phyloP scores from a whole-genome alignment of 2,797 vertebrate species.

The Protosalanx chinensis region DNA sequence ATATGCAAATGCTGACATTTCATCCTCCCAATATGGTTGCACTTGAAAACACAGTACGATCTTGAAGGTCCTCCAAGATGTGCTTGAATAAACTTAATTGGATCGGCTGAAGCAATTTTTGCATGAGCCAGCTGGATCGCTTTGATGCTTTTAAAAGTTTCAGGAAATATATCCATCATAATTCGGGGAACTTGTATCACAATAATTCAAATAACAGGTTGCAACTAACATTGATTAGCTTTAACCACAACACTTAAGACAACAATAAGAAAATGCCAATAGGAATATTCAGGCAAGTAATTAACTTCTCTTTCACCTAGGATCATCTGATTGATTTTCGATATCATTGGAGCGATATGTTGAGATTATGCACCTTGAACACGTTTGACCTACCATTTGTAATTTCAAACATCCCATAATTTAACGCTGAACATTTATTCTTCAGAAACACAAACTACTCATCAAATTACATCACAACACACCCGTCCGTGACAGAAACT shows the following conservation, averaged over 20 bases:
- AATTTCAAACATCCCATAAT: neutral
- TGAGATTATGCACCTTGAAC: neutral
- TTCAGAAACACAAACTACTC: neutral
- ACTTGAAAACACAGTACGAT: constrained; percentile 16
- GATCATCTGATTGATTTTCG: neutral
- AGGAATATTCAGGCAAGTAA: neutral
- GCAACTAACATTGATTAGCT: constrained; percentile 2
- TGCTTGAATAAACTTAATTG: constrained; percentile 28
- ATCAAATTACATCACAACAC: neutral
- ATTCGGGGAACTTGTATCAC: neutral
- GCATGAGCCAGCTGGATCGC: constrained; percentile 11
- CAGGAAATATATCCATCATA: neutral
- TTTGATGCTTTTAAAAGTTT: constrained; percentile 11
- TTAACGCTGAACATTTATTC: neutral
- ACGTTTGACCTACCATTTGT: neutral
- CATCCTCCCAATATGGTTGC: constrained; percentile 11
- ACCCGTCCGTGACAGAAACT: neutral
- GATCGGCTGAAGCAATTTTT: constrained; percentile 26
- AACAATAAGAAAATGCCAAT: constrained; percentile 19
- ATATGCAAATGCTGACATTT: constrained; percentile 17
- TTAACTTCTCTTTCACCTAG: neutral
- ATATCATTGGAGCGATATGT: neutral
- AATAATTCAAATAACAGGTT: constrained; percentile 11
- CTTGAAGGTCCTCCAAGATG: constrained; percentile 16
- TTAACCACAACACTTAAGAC: constrained; percentile 6